Conservation (phyloP, 1,140 invertebrate genomes). For the Campodea augens region DNA sequence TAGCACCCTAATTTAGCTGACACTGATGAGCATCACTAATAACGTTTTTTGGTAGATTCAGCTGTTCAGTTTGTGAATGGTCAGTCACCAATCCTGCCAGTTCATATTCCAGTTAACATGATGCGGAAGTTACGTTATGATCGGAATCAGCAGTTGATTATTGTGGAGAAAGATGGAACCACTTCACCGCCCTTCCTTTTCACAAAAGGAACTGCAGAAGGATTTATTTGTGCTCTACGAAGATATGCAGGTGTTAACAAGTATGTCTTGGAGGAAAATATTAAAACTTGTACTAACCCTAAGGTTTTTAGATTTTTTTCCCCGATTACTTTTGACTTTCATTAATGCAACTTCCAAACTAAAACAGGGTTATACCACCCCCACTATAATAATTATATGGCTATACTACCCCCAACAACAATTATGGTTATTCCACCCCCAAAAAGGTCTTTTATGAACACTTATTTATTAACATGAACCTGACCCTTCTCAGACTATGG, state of each 20-base stretch:
- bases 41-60: not conserved
- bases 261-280: slow-evolving; percentile 41
- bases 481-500: too few relatives aligned
- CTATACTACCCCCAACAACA: too few relatives aligned
- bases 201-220: slow-evolving; percentile 62
- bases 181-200: slow-evolving; percentile 64
- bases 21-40: slow-evolving; percentile 19
- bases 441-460: too few relatives aligned
- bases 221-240: slow-evolving; percentile 39
- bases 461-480: too few relatives aligned
- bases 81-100: slow-evolving; percentile 21
- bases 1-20: slow-evolving; percentile 30
- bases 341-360: slow-evolving; percentile 54
- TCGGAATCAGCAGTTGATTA: slow-evolving; percentile 45
- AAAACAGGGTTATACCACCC: slow-evolving; percentile 66
- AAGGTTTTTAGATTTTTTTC: slow-evolving; percentile 65
- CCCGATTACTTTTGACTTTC: slow-evolving; percentile 45
- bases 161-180: slow-evolving; percentile 49
- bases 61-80: slow-evolving; percentile 15
- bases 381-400: too few relatives aligned
- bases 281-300: slow-evolving; percentile 55
- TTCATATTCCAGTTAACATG: slow-evolving; percentile 35
- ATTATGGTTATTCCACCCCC: too few relatives aligned
- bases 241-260: slow-evolving; percentile 26
- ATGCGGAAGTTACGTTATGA: slow-evolving; percentile 43